A percentile compares a stretch with the other conserved stretches of the same genome.
phyloP scores from a whole-genome alignment of 2,113 vertebrate genomes.

The Oryzias woworae region DNA sequence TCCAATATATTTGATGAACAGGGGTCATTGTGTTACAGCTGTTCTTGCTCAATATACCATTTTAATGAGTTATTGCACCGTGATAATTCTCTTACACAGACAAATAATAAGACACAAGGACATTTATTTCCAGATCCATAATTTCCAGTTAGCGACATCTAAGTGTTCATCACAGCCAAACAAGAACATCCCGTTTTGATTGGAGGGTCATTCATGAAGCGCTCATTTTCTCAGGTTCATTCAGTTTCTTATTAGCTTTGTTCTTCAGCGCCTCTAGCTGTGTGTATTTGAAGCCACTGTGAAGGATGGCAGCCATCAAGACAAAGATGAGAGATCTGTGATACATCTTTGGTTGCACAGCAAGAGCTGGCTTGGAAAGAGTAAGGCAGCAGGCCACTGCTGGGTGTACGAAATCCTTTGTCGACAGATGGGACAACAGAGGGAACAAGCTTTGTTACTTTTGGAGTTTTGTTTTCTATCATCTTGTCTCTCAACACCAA shows the following conservation, averaged over 20 bases:
- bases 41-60: conserved; percentile 73
- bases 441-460: conserved; percentile 58
- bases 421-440: conserved; percentile 73
- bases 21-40: conserved; percentile 74
- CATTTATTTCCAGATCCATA: conserved; percentile 66
- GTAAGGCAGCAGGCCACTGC: conserved; percentile 31
- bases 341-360: conserved; percentile 60
- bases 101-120: conserved; percentile 67
- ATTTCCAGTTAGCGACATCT: conserved; percentile 52
- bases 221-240: conserved; percentile 37
- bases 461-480: conserved; percentile 62
- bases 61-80: conserved; percentile 75
- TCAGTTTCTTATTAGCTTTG: conserved; percentile 14
- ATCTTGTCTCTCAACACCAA: conserved; percentile 52
- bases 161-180: conserved; percentile 44
- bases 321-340: conserved; percentile 48
- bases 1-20: conserved; percentile 72
- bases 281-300: conserved; percentile 27
- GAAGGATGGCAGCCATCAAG: conserved; percentile 22
- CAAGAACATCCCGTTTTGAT: conserved; percentile 38
- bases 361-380: conserved; percentile 53
- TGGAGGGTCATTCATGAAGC: conserved; percentile 36
- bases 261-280: conserved; percentile 23
- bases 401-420: conserved; percentile 59
- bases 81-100: conserved; percentile 59